phyloP scores from a whole-genome alignment of 2,113 vertebrate species.

The Stegostoma tigrinum region DNA sequence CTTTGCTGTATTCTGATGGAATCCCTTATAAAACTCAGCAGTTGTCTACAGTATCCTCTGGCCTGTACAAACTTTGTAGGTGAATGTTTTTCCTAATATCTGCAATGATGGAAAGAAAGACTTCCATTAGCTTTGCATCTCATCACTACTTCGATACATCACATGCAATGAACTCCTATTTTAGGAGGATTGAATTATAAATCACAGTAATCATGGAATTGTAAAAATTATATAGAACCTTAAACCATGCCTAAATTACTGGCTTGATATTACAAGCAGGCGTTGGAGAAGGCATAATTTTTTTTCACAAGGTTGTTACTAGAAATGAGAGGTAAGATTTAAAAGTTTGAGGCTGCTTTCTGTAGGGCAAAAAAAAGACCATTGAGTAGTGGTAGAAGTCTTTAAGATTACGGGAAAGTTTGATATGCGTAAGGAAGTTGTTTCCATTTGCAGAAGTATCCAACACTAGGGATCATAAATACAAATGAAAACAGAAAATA shows the following conservation, averaged over 20 bases:
- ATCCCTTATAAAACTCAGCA: neutral
- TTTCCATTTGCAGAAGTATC: neutral
- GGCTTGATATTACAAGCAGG: neutral
- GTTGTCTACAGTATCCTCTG: neutral
- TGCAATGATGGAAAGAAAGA: neutral
- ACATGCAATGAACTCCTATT: neutral
- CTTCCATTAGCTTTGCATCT: neutral
- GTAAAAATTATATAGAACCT: neutral
- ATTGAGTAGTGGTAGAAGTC: neutral
- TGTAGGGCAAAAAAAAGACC: neutral
- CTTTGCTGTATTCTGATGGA: constrained; percentile 4
- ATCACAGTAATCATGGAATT: neutral
- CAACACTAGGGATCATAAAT: neutral
- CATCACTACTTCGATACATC: neutral
- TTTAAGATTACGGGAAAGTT: neutral
- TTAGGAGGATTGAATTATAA: neutral
- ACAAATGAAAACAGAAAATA: neutral
- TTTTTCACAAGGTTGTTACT: neutral
- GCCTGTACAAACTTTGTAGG: neutral
- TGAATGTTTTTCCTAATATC: neutral
- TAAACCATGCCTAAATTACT: neutral
- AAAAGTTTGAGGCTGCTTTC: neutral
- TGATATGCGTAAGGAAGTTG: neutral
- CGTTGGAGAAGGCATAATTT: neutral
- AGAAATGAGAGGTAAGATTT: neutral